phyloP scores from a whole-genome alignment of 2,797 vertebrate species.

The Myripristis murdjan region DNA sequence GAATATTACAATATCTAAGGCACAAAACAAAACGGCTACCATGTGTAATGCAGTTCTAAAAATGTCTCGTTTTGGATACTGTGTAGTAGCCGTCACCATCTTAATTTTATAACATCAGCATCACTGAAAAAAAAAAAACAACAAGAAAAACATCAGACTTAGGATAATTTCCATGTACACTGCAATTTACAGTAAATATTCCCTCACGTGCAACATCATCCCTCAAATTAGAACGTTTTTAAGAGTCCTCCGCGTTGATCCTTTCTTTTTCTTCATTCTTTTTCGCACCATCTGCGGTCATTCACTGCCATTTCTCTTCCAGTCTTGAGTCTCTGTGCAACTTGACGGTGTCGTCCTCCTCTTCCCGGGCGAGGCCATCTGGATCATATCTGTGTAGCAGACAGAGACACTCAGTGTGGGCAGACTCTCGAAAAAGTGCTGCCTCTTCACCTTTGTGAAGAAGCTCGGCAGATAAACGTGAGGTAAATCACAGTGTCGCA shows the following conservation, averaged over 20 bases:
- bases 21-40: background rate
- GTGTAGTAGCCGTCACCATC: background rate
- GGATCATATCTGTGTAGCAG: slow-evolving; percentile 55
- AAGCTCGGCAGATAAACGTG: background rate
- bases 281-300: background rate
- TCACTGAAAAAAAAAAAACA: background rate
- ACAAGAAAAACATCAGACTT: background rate
- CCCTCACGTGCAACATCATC: slow-evolving; percentile 2
- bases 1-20: background rate
- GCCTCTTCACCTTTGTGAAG: slow-evolving; percentile 9
- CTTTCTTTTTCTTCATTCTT: background rate
- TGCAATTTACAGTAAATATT: slow-evolving; percentile 1
- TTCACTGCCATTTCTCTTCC: slow-evolving; percentile 33
- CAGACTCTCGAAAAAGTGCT: slow-evolving; percentile 20
- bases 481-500: background rate
- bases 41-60: slow-evolving; percentile 6
- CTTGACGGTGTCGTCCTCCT: slow-evolving; percentile 44
- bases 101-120: slow-evolving; percentile 1
- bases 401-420: slow-evolving; percentile 39
- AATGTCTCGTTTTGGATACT: slow-evolving; percentile 16
- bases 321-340: slow-evolving; percentile 47
- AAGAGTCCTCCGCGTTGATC: background rate
- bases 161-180: background rate
- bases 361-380: slow-evolving; percentile 39
- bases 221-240: slow-evolving; percentile 4